Conservation (phyloP, 2,888 invertebrate genomes). For the Polydrusus pterygomalis region DNA sequence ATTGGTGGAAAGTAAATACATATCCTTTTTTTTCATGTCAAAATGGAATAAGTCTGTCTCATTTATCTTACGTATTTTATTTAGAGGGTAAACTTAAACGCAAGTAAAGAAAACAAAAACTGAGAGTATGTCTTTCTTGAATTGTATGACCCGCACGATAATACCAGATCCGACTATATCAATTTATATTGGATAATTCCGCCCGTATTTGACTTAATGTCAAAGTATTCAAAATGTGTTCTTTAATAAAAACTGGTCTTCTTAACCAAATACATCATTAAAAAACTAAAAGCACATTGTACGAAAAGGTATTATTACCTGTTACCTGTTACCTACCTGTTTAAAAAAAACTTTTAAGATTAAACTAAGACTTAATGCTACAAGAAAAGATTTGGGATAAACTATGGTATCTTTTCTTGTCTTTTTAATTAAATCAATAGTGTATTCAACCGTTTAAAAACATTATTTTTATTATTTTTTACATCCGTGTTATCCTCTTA, state of each 20-base stretch:
- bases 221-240: not conserved
- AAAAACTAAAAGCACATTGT: conserved; percentile 14
- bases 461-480: conserved; percentile 57
- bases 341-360: conserved; percentile 37
- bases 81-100: too few species aligned
- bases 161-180: too few species aligned
- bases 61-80: too few species aligned
- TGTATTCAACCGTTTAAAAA: conserved; percentile 60
- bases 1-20: too few species aligned
- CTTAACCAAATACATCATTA: not conserved
- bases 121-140: too few species aligned
- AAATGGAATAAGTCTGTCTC: too few species aligned
- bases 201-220: too few species aligned
- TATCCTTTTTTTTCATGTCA: too few species aligned
- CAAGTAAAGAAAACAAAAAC: too few species aligned
- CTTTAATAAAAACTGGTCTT: not conserved
- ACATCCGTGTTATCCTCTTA: conserved; percentile 39
- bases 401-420: conserved; percentile 54
- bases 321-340: conserved; percentile 51
- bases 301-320: conserved; percentile 45
- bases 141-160: too few species aligned
- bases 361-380: conserved; percentile 27
- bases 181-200: too few species aligned
- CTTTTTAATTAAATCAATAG: conserved; percentile 63
- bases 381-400: conserved; percentile 45